These are phyloP conservation scores for Microcebus lehilahytsara DNA, from an alignment of 2,113 vertebrate species.

Conservation along the genomic window DNA sequence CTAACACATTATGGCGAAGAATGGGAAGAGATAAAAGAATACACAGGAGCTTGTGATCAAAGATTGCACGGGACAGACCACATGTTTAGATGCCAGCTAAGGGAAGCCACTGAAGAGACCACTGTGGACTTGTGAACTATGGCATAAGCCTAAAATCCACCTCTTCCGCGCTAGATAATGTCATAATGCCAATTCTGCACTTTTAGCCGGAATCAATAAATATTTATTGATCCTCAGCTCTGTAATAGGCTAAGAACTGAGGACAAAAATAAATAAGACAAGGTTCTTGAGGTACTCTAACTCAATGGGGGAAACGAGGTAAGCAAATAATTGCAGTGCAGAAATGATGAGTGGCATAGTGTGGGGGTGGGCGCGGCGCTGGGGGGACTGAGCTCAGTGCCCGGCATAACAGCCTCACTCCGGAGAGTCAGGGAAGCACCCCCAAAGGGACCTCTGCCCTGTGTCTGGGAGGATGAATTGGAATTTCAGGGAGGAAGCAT, in stretches of 20 bases:
- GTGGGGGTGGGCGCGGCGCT: background rate
- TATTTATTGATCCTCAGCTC: background rate
- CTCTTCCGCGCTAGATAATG: background rate
- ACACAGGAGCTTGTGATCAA: background rate
- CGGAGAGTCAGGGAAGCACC: background rate
- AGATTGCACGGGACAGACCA: background rate
- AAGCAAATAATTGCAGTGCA: background rate
- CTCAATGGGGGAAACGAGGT: background rate
- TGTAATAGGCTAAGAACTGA: background rate
- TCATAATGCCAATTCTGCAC: background rate
- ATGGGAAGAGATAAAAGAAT: background rate
- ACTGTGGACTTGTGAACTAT: background rate
- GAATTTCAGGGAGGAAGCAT: background rate
- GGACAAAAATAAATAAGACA: conserved; percentile 16
- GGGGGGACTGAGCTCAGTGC: background rate
- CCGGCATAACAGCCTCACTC: background rate
- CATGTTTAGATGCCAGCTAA: background rate
- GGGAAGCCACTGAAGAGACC: background rate
- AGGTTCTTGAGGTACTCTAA: background rate
- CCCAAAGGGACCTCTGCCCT: background rate
- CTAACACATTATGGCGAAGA: background rate
- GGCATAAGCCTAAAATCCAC: background rate
- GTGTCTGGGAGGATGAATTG: background rate
- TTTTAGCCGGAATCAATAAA: conserved; percentile 10
- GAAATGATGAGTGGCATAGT: background rate